Evolutionary conservation across 2,888 invertebrate genomes (phyloP).

Genomic region (Ennomos fuscantarius): DNA sequence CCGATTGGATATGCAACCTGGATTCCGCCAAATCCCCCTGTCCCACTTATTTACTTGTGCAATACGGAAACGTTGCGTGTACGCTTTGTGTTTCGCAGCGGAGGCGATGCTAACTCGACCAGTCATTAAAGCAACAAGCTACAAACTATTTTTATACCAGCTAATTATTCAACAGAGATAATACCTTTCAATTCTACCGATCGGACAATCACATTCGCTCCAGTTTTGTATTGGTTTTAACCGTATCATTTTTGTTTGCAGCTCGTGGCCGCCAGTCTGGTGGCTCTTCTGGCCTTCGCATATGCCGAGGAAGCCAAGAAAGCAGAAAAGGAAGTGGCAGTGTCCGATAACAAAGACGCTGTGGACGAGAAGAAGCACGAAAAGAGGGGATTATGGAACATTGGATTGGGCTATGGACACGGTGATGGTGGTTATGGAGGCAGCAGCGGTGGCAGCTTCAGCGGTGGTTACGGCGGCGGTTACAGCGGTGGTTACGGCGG

Average conservation of each 20-base stretch:
- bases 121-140: slow-evolving; percentile 53
- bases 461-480: slow-evolving; percentile 54
- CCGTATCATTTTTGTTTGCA: slow-evolving; percentile 54
- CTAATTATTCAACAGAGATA: slow-evolving; percentile 58
- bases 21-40: slow-evolving; percentile 51
- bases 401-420: slow-evolving; percentile 80
- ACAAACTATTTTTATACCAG: slow-evolving; percentile 51
- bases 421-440: slow-evolving; percentile 55
- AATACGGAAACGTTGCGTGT: slow-evolving; percentile 68
- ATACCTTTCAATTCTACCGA: slow-evolving; percentile 54
- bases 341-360: slow-evolving; percentile 82
- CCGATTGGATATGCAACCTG: slow-evolving; percentile 31
- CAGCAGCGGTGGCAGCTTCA: slow-evolving; percentile 38
- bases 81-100: slow-evolving; percentile 53
- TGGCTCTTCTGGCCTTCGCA: slow-evolving; percentile 86
- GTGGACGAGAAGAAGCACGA: slow-evolving; percentile 89
- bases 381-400: slow-evolving; percentile 88
- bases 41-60: slow-evolving; percentile 55
- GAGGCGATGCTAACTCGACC: slow-evolving; percentile 53
- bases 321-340: slow-evolving; percentile 85
- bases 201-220: slow-evolving; percentile 47
- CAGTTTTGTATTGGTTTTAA: slow-evolving; percentile 36
- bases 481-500: slow-evolving; percentile 59
- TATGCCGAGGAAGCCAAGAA: slow-evolving; percentile 85
- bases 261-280: slow-evolving; percentile 86